Evolutionary conservation across 2,113 vertebrate genomes (phyloP).

Genomic region (Sclerurus mexicanus): DNA sequence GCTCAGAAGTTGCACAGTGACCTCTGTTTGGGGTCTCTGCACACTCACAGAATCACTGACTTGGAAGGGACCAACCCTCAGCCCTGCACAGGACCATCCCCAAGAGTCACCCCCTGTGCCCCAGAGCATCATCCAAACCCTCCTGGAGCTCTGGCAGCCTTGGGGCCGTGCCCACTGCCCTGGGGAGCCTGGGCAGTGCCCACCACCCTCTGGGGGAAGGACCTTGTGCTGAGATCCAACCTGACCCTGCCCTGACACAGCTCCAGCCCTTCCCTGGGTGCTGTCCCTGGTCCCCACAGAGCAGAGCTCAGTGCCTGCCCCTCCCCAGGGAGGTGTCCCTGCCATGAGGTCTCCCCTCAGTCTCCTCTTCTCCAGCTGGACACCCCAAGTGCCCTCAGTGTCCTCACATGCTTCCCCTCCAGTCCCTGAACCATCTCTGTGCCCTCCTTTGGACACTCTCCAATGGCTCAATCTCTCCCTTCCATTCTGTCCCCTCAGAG

Average conservation of each 20-base stretch:
- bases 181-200: background rate
- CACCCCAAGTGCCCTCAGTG: background rate
- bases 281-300: background rate
- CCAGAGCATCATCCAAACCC: too few relatives aligned
- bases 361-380: background rate
- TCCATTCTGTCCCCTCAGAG: background rate
- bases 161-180: too few relatives aligned
- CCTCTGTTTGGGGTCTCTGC: background rate
- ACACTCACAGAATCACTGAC: too few relatives aligned
- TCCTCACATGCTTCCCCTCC: background rate
- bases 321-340: background rate
- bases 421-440: background rate
- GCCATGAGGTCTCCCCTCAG: background rate
- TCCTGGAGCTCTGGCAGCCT: too few relatives aligned
- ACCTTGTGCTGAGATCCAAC: background rate
- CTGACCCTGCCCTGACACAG: background rate
- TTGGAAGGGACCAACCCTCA: background rate
- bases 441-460: background rate
- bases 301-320: background rate
- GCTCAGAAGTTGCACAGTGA: rapidly evolving
- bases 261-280: background rate
- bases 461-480: background rate
- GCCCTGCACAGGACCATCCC: background rate
- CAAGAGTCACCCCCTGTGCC: too few relatives aligned
- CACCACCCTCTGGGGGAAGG: background rate